Percentiles rank a stretch among this genome's conserved stretches.
Conservation (phyloP, 2,113 vertebrate species). For the Ibidorhyncha struthersii region DNA sequence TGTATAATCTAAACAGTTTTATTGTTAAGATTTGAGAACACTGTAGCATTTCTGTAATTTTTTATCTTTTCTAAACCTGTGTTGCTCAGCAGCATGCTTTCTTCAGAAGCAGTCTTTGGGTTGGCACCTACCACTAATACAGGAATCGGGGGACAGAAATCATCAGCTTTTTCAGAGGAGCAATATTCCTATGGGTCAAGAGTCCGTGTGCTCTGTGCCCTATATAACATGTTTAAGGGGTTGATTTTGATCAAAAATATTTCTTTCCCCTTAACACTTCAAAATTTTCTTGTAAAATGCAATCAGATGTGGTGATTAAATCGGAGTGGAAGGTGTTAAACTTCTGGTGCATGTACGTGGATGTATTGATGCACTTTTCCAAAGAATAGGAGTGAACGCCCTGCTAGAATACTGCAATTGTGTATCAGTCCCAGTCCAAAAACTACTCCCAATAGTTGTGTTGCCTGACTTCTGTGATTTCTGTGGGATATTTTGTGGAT, state of each 20-base stretch:
- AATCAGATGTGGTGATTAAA: neutral
- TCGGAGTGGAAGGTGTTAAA: neutral
- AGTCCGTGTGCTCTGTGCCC: neutral
- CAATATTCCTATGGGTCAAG: neutral
- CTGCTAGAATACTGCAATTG: neutral
- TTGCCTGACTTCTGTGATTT: neutral
- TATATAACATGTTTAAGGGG: neutral
- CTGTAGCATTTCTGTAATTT: neutral
- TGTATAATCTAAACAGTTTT: neutral
- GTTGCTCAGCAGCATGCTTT: neutral
- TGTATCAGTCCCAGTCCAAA: neutral
- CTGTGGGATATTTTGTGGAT: neutral
- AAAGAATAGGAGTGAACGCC: neutral
- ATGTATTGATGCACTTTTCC: neutral
- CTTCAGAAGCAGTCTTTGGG: neutral
- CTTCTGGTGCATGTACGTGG: rapidly evolving
- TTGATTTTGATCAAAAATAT: neutral
- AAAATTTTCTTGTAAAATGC: neutral
- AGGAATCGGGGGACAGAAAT: neutral
- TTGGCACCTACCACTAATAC: neutral
- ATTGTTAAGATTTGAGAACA: neutral
- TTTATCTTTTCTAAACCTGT: neutral
- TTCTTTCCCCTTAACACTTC: neutral
- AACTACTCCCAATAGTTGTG: neutral
- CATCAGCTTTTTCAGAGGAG: neutral